A percentile compares a stretch with the other conserved stretches of the same genome.
Conservation (phyloP, 2,113 vertebrate genomes). For the Corydoras sp. region DNA sequence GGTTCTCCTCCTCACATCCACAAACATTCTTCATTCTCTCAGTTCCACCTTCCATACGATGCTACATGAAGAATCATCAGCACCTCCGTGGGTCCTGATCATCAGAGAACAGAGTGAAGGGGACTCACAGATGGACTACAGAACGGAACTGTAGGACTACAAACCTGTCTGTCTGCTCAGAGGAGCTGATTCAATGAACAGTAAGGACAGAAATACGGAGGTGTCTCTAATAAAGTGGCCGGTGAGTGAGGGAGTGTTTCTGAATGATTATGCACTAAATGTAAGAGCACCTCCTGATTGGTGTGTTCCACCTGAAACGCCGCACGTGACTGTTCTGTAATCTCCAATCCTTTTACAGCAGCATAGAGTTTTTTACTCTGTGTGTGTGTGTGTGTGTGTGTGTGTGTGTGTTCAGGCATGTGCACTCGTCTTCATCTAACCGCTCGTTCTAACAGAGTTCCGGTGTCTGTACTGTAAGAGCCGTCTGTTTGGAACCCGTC, state of each 20-base stretch:
- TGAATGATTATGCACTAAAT: constrained; percentile 28
- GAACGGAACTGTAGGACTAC: too few relatives aligned
- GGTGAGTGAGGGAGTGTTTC: neutral
- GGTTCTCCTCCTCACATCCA: too few relatives aligned
- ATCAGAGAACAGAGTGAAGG: too few relatives aligned
- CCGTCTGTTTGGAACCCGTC: constrained; percentile 33
- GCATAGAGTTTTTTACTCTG: constrained; percentile 21
- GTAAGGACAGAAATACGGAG: too few relatives aligned
- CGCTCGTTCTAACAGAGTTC: constrained; percentile 38
- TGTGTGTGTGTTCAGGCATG: constrained; percentile 28
- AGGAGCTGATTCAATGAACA: too few relatives aligned
- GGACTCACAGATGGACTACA: too few relatives aligned
- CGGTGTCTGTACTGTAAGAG: constrained; percentile 39
- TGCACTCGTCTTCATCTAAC: constrained; percentile 37
- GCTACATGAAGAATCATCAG: too few relatives aligned
- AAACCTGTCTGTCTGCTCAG: too few relatives aligned
- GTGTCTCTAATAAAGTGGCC: too few relatives aligned
- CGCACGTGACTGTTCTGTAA: constrained; percentile 27
- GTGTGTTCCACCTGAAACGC: constrained; percentile 6
- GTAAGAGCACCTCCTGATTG: constrained; percentile 8
- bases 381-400: constrained; percentile 12
- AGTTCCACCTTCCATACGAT: too few relatives aligned
- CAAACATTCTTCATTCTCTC: too few relatives aligned
- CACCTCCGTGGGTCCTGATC: too few relatives aligned
- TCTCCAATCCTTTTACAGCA: constrained; percentile 7